Base-by-base conservation (phyloP, 2,113 vertebrate genomes). In the Diadophis punctatus region DNA sequence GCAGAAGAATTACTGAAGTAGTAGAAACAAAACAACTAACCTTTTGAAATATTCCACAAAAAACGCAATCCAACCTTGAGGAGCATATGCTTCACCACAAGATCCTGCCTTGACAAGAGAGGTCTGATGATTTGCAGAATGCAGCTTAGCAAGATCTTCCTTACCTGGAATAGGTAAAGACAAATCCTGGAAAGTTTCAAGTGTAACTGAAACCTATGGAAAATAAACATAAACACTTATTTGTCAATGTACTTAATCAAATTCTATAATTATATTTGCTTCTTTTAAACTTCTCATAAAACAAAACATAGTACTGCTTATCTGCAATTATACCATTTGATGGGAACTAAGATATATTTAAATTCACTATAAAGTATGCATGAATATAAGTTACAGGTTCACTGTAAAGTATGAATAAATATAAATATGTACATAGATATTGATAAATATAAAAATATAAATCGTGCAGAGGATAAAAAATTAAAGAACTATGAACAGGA, bases 181-280 rank as follows among this genome's bases (percentile, higher is more conserved):
- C 93, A 99, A 98, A 97, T 99, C 99, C 97, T 99, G 99, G 98
- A 99, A 99, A 96, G 99, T 99, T 98, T 99, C 99, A 96, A 99
- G 97, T 48, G 98, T 99, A 96, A 99, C 98, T 14, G 99, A 99
- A 23, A 99, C 98, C 99, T 98, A 94, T 39, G 1, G 25, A 48
- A 91, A 91, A 87, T 68, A 49, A 91, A 95, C 63, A 93, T 94
- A 88, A 34, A 89, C 93, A 39, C 27, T 55, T 56, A 91, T 30
- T 91, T n/a, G 63, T 94, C 90, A 9, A 52, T 3, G 27, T 56
- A 0, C 56, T 0, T 91, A 94, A 10, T 46, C 63, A n/a, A 92
- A 9, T n/a, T 22, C 0, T 34, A 39, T 53, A 80, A 51, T 88
- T 88, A 16, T 49, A 56, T n/a, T 63, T 43, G 2, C 34, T 34